Evolutionary conservation across 2,888 invertebrate species (phyloP).

Genomic region (Catocala nupta): DNA sequence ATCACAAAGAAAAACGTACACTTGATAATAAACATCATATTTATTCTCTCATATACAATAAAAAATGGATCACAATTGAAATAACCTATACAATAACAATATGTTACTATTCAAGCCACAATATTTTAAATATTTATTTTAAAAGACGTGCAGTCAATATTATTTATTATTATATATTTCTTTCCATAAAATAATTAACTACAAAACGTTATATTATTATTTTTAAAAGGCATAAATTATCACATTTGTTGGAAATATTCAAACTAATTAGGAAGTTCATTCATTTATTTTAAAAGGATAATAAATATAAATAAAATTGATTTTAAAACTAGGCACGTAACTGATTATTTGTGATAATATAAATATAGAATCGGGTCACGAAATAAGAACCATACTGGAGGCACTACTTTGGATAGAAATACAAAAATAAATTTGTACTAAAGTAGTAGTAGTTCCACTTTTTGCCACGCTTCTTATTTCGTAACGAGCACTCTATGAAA

Average conservation of each 20-base stretch:
- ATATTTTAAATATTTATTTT: conserved; percentile 33
- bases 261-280: conserved; percentile 22
- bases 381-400: no score
- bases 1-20: conserved; percentile 41
- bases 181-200: conserved; percentile 11
- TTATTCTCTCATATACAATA: conserved; percentile 63
- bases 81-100: conserved; percentile 49
- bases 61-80: conserved; percentile 60
- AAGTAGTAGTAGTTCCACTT: no score
- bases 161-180: conserved; percentile 5
- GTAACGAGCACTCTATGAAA: no score
- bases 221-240: conserved; percentile 37
- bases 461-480: no score
- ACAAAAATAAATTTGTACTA: no score
- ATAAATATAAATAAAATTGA: no score
- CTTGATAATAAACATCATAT: conserved; percentile 56
- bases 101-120: conserved; percentile 46
- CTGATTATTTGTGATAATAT: no score
- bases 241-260: conserved; percentile 28
- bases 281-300: neutral
- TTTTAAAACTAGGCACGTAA: no score
- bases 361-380: no score
- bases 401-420: no score
- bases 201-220: conserved; percentile 4
- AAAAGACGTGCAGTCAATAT: conserved; percentile 27